Percentiles rank a stretch among this genome's conserved stretches.
Evolutionary conservation across 2,113 vertebrate genomes (phyloP).

Genomic region (Gymnobelideus leadbeateri): DNA sequence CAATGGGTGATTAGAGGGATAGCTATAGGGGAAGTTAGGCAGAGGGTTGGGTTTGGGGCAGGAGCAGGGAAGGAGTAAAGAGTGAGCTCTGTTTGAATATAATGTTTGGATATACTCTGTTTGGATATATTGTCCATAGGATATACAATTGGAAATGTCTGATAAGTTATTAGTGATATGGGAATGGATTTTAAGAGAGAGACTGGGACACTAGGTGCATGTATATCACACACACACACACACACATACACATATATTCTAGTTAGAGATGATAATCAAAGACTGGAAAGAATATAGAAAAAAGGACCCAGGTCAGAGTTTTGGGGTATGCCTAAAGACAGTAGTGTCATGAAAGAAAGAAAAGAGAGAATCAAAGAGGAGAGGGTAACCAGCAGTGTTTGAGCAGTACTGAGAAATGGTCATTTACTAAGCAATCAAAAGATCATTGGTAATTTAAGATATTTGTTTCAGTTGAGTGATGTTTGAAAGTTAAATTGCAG

Average conservation of each 20-base stretch:
- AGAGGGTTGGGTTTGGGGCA: not conserved
- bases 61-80: not conserved
- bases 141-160: not conserved
- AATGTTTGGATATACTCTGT: no score
- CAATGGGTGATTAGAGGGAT: no score
- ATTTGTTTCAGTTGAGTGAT: not conserved
- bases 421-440: not conserved
- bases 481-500: not conserved
- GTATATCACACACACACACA: no score
- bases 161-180: not conserved
- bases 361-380: not conserved
- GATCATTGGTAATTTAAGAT: not conserved
- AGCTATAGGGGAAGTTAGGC: no score
- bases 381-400: not conserved
- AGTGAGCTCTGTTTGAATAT: not conserved
- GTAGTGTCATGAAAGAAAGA: not conserved
- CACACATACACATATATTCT: no score
- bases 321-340: no score
- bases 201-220: no score
- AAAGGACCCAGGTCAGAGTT: not conserved
- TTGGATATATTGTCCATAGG: not conserved
- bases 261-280: no score
- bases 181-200: not conserved
- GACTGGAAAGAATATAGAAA: no score
- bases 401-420: no score